These are phyloP conservation scores for Sesamia inferens DNA, from an alignment of 2,888 invertebrate species.

Conservation along the genomic window DNA sequence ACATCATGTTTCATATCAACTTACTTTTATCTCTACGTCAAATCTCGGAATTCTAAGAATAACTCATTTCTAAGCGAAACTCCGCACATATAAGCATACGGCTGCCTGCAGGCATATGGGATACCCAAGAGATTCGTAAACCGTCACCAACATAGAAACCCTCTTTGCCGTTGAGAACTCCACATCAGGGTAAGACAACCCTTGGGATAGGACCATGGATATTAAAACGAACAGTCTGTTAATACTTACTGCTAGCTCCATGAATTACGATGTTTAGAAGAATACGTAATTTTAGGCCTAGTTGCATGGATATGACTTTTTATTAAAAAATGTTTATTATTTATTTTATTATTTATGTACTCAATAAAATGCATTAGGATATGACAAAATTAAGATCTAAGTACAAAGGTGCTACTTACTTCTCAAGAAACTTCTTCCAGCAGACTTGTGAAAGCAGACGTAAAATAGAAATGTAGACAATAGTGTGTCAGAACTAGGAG, in stretches of 20 bases:
- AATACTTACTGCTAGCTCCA: not conserved
- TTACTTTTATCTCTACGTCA: slow-evolving; percentile 1
- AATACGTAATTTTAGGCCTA: not conserved
- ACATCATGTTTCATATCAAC: not conserved
- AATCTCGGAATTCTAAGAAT: slow-evolving; percentile 12
- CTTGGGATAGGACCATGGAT: slow-evolving; percentile 29
- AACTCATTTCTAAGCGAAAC: slow-evolving; percentile 18
- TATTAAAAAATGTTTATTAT: not conserved
- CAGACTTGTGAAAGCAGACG: too few relatives aligned
- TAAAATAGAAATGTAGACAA: too few relatives aligned
- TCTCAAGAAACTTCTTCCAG: too few relatives aligned
- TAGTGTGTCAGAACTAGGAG: too few relatives aligned
- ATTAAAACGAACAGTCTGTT: slow-evolving; percentile 30
- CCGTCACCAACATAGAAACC: slow-evolving; percentile 57
- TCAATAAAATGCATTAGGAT: not conserved
- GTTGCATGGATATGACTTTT: not conserved
- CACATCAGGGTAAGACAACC: slow-evolving; percentile 35
- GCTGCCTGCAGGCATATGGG: slow-evolving; percentile 34
- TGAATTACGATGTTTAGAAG: not conserved
- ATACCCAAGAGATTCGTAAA: slow-evolving; percentile 49
- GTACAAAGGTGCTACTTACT: too few relatives aligned
- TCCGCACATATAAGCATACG: slow-evolving; percentile 1
- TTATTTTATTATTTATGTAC: not conserved
- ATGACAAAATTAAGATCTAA: not conserved
- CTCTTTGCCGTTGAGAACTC: slow-evolving; percentile 48